Conservation (phyloP, 2,888 invertebrate species). For the Pherbina coryleti region DNA sequence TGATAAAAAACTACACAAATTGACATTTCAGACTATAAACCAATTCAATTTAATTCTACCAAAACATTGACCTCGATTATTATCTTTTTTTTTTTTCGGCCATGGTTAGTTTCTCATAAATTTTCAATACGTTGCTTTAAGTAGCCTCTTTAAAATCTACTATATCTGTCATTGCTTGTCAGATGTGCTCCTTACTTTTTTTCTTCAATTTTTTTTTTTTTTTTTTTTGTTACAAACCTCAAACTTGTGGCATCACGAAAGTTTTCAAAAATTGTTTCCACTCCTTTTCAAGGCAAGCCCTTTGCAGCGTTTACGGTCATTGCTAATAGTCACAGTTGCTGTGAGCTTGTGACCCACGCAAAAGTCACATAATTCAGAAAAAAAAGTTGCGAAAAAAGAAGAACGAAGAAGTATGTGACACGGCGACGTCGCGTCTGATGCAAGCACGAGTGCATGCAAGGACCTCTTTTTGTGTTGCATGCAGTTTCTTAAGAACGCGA, state of each 20-base stretch:
- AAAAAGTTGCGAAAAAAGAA: not conserved
- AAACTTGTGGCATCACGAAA: slow-evolving; percentile 23
- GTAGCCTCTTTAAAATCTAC: not conserved
- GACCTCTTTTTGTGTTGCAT: not conserved
- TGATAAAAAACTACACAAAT: too few relatives aligned
- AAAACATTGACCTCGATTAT: too few relatives aligned
- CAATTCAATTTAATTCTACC: too few relatives aligned
- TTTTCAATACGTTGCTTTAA: not conserved
- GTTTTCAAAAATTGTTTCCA: slow-evolving; percentile 16
- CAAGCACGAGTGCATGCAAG: slow-evolving; percentile 8
- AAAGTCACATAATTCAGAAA: slow-evolving; percentile 22
- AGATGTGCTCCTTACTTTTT: not conserved
- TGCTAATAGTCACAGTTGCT: not conserved
- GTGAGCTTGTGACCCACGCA: slow-evolving; percentile 15
- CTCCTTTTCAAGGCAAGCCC: not conserved
- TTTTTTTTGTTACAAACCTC: not conserved
- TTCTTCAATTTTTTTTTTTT: not conserved
- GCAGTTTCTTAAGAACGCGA: slow-evolving; percentile 10
- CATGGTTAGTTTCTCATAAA: not conserved
- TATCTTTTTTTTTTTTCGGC: not conserved
- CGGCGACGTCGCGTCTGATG: slow-evolving; percentile 26
- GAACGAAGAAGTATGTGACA: not conserved
- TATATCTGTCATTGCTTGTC: not conserved
- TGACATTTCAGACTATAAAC: too few relatives aligned
- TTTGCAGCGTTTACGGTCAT: not conserved